phyloP scores from a whole-genome alignment of 2,113 vertebrate genomes.

The Neolamprologus sp. region DNA sequence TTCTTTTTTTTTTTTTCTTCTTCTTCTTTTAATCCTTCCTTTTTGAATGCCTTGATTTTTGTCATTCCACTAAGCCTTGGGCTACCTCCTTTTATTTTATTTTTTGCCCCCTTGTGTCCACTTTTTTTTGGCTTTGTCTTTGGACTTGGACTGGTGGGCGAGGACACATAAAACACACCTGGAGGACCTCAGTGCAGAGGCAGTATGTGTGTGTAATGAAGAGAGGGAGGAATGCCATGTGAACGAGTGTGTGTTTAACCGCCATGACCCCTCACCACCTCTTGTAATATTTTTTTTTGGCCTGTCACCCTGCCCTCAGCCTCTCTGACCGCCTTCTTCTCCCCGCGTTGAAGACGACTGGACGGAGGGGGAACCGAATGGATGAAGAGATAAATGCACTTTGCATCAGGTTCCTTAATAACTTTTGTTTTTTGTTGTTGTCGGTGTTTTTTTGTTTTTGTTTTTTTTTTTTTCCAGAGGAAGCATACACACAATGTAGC shows the following conservation, averaged over 20 bases:
- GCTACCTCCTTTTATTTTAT: slow-evolving; percentile 76
- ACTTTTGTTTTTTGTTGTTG: slow-evolving; percentile 19
- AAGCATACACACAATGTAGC: slow-evolving; percentile 83
- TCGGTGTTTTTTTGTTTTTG: not conserved
- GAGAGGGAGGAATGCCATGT: slow-evolving; percentile 5
- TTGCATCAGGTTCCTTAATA: slow-evolving; percentile 82
- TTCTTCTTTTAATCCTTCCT: slow-evolving; percentile 11
- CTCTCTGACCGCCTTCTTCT: slow-evolving; percentile 49
- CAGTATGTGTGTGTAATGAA: not conserved
- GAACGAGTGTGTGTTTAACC: slow-evolving; percentile 16
- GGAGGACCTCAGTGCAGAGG: slow-evolving; percentile 59
- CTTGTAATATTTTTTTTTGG: not conserved
- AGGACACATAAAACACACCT: slow-evolving; percentile 43
- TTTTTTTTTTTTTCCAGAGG: slow-evolving; percentile 45
- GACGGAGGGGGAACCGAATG: slow-evolving; percentile 10
- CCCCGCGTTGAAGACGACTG: slow-evolving; percentile 52
- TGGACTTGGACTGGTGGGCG: slow-evolving; percentile 58
- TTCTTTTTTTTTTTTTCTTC: not conserved
- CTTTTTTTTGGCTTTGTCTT: slow-evolving; percentile 29
- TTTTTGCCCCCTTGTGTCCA: slow-evolving; percentile 25
- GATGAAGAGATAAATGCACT: slow-evolving; percentile 78
- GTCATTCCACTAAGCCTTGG: slow-evolving; percentile 88
- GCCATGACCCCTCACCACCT: slow-evolving; percentile 38
- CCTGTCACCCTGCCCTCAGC: slow-evolving; percentile 24
- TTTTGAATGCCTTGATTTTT: slow-evolving; percentile 60